Evolutionary conservation across 2,797 vertebrate genomes (phyloP), one percentile per base, ranked within the genome.

Genomic region (Sylvia borin): DNA sequence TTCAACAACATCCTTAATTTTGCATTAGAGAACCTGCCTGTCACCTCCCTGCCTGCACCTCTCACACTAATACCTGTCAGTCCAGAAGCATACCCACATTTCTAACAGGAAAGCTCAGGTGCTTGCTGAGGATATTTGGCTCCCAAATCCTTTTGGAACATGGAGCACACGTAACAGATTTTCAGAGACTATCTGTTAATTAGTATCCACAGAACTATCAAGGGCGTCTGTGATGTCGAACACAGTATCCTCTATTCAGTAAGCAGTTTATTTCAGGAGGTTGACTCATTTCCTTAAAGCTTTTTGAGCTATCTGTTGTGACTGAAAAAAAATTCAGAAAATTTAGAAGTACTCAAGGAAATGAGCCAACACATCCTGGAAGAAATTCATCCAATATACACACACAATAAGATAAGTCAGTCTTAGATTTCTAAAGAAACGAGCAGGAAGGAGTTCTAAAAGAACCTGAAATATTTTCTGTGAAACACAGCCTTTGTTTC

Each of bases 311-410:
- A 95, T 97, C 94, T 97, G 93, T 95, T 96, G 65, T 96, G 90
- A 95, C 89, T 93, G 91, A 96, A 95, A 97, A 96, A 96, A 95
- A 92, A 94, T 60, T 85, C 94, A 78, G 67, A 97, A 90, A 90
- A 95, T 96, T 96, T 93, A 96, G 94, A 94, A 96, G 92, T 93
- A 92, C 94, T 97, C 94, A 97, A 98, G 97, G 97, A 98, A 98
- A 98, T 96, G 93, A 97, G 96, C 94, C 96, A 97, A 97, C 96
- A 97, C 97, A 97, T 97, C 97, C 97, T 97, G 97, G 93, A 97
- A 97, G 85, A 95, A 97, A 96, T 83, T 82, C 83, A 89, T 93
- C 87, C 93, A 96, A 92, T 91, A 89, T 84, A 82, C 68, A 88
- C 64, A 90, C 65, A 94, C 92, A 95, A 88, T 94, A 97, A 97